Evolutionary conservation across 2,113 vertebrate species (phyloP).

Genomic region (Apaloderma vittatum): DNA sequence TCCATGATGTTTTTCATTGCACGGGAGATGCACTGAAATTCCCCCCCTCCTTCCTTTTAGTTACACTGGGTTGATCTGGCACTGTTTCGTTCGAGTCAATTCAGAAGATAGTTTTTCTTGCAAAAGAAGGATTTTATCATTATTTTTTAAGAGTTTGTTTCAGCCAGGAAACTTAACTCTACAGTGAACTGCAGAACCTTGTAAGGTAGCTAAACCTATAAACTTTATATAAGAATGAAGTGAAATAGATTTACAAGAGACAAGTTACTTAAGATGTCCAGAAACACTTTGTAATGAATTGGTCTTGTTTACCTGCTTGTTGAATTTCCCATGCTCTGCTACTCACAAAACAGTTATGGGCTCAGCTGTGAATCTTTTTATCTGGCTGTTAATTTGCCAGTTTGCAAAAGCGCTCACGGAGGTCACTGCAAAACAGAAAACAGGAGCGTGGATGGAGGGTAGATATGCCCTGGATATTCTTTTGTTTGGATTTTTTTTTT

Average conservation of each 20-base stretch:
- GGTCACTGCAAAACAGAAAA: not conserved
- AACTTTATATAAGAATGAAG: constrained; percentile 34
- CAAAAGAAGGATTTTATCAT: not conserved
- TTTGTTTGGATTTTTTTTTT: not conserved
- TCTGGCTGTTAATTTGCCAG: not conserved
- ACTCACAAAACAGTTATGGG: not conserved
- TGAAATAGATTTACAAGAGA: constrained; percentile 16
- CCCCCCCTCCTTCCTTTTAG: fast-evolving
- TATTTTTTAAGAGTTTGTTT: constrained; percentile 6
- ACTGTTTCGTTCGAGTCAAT: not conserved
- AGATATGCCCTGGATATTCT: not conserved
- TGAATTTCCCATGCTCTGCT: not conserved
- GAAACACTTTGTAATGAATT: not conserved
- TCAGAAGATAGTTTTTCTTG: not conserved
- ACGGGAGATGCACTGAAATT: not conserved
- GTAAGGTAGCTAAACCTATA: not conserved
- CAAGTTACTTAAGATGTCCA: constrained; percentile 11
- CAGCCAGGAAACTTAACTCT: not conserved
- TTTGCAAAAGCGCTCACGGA: fast-evolving
- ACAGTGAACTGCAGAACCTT: not conserved
- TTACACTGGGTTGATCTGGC: not conserved
- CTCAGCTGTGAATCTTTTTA: not conserved
- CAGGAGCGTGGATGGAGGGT: not conserved
- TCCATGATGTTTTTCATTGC: not conserved
- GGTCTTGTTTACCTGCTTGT: constrained; percentile 11